A percentile compares a stretch with the other conserved stretches of the same genome.
phyloP scores from a whole-genome alignment of 2,888 invertebrate genomes.

The Polyommatus iphigenia region DNA sequence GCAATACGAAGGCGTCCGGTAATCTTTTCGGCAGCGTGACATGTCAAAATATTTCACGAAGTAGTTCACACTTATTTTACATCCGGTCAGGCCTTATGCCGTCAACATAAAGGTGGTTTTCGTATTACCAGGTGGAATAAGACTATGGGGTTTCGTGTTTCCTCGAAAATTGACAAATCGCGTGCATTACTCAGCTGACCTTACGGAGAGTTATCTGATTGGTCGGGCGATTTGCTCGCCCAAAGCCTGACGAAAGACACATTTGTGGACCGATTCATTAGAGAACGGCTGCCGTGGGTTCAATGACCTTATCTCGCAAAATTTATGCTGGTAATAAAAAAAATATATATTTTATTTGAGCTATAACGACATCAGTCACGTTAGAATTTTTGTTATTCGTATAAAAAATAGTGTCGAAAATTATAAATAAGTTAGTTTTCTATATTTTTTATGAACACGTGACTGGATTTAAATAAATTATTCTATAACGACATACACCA shows the following conservation, averaged over 20 bases:
- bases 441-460: background rate
- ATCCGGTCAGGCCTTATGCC: background rate
- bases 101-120: background rate
- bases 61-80: conserved; percentile 34
- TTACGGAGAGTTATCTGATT: conserved; percentile 43
- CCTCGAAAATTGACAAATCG: conserved; percentile 46
- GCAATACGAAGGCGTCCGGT: conserved; percentile 20
- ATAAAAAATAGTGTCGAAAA: too few species aligned
- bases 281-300: background rate
- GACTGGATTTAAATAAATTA: background rate
- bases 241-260: conserved; percentile 44
- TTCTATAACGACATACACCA: too few species aligned
- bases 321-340: background rate
- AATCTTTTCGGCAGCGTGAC: conserved; percentile 43
- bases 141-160: conserved; percentile 36
- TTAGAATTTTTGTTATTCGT: too few species aligned
- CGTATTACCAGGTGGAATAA: background rate
- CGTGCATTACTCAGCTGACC: conserved; percentile 45
- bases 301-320: background rate
- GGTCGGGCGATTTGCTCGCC: conserved; percentile 43
- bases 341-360: background rate
- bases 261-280: conserved; percentile 41
- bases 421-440: too few species aligned
- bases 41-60: conserved; percentile 41
- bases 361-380: too few species aligned